phyloP scores from a whole-genome alignment of 2,888 invertebrate genomes.

The Lingula anatina region DNA sequence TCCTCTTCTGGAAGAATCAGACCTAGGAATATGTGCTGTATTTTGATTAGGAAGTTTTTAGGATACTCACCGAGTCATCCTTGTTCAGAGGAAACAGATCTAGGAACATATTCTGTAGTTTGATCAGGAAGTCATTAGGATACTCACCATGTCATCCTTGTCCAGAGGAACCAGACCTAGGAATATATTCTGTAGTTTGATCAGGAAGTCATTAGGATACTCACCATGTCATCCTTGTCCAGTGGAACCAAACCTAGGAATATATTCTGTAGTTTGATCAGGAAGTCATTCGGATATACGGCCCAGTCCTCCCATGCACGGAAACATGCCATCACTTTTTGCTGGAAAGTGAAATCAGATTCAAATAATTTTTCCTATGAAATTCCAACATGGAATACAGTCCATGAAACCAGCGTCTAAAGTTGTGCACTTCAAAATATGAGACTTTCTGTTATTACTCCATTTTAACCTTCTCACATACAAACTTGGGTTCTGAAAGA shows the following conservation, averaged over 20 bases:
- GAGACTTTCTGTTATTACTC: too few relatives aligned
- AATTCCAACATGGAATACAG: too few relatives aligned
- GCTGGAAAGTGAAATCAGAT: slow-evolving; percentile 32
- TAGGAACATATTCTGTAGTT: too few relatives aligned
- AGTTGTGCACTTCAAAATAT: too few relatives aligned
- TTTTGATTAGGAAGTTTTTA: slow-evolving; percentile 81
- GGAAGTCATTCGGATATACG: slow-evolving; percentile 87
- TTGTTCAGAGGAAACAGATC: slow-evolving; percentile 68
- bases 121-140: slow-evolving; percentile 83
- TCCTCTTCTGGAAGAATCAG: too few relatives aligned
- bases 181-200: slow-evolving; percentile 83
- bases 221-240: slow-evolving; percentile 61
- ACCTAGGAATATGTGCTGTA: too few relatives aligned
- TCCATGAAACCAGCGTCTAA: too few relatives aligned
- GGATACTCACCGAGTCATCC: too few relatives aligned
- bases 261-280: slow-evolving; percentile 79
- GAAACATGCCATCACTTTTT: slow-evolving; percentile 78
- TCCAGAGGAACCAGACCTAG: slow-evolving; percentile 63
- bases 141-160: slow-evolving; percentile 68
- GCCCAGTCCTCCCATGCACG: slow-evolving; percentile 98
- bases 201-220: slow-evolving; percentile 87
- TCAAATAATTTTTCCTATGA: too few relatives aligned
- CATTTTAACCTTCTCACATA: too few relatives aligned
- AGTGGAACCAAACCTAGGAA: slow-evolving; percentile 71
- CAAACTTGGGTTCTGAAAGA: too few relatives aligned